A percentile compares a stretch with the other conserved stretches of the same genome.
Evolutionary conservation across 2,888 invertebrate genomes (phyloP).

Genomic region (Perizoma flavofasciatum): DNA sequence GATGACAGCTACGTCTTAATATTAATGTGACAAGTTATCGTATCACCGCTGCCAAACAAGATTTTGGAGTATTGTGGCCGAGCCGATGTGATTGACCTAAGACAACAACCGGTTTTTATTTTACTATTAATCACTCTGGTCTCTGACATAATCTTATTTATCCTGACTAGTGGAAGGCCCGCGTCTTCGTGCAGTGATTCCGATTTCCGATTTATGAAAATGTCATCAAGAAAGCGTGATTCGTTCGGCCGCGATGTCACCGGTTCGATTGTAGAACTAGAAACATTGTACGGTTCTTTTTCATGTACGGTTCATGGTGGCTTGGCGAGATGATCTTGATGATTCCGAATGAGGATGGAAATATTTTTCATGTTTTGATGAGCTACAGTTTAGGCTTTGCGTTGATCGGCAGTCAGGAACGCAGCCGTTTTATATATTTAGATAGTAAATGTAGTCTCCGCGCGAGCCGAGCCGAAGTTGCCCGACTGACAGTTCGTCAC

Average conservation of each 20-base stretch:
- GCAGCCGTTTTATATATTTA: slow-evolving; percentile 8
- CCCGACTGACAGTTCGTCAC: slow-evolving; percentile 80
- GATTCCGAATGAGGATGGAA: too few species aligned
- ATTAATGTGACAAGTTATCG: slow-evolving; percentile 30
- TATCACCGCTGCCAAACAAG: slow-evolving; percentile 47
- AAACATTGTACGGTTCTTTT: too few species aligned
- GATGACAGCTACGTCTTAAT: not conserved
- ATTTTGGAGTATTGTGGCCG: slow-evolving; percentile 38
- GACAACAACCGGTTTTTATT: slow-evolving; percentile 66
- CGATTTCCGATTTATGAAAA: too few species aligned
- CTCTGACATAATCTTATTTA: slow-evolving; percentile 68
- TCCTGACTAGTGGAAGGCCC: too few species aligned
- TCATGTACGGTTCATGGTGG: too few species aligned
- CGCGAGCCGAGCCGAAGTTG: slow-evolving; percentile 59
- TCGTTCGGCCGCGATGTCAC: too few species aligned
- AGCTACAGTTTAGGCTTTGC: too few species aligned
- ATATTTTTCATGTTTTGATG: too few species aligned
- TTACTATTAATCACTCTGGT: slow-evolving; percentile 66
- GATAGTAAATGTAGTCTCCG: slow-evolving; percentile 44
- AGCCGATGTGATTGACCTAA: slow-evolving; percentile 69
- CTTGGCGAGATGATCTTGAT: too few species aligned
- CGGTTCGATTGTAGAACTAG: too few species aligned
- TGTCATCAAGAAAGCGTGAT: too few species aligned
- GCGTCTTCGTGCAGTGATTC: too few species aligned
- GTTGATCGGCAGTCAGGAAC: not conserved